Conservation (phyloP, 2,113 vertebrate genomes). For the western clawed frog (Xenopus tropicalis) region UCB_Xtro_10.0 CM004446.2:2290001-2290500, state of each 20-base stretch:
- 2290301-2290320: slow-evolving; percentile 49
- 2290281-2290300: slow-evolving; percentile 61
- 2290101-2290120: slow-evolving; percentile 73
- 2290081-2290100: slow-evolving; percentile 92
- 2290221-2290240: slow-evolving; percentile 1
- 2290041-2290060: slow-evolving; percentile 94
- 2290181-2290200: background rate
- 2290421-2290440: no score
- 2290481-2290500: no score
- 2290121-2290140: no score
- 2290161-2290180: slow-evolving; percentile 67
- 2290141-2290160: slow-evolving; percentile 37
- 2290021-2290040: slow-evolving; percentile 30
- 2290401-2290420: no score
- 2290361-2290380: no score
- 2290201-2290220: slow-evolving; percentile 31
- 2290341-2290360: no score
- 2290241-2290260: slow-evolving; percentile 52
- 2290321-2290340: no score
- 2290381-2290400: no score
- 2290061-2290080: slow-evolving; percentile 86
- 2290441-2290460: no score
- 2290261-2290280: slow-evolving; percentile 60
- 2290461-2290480: no score
- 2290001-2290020: background rate